Evolutionary conservation across 64 coral and sea anemone species (phyloP).

Genomic region (Exaiptasia diaphana): DNA sequence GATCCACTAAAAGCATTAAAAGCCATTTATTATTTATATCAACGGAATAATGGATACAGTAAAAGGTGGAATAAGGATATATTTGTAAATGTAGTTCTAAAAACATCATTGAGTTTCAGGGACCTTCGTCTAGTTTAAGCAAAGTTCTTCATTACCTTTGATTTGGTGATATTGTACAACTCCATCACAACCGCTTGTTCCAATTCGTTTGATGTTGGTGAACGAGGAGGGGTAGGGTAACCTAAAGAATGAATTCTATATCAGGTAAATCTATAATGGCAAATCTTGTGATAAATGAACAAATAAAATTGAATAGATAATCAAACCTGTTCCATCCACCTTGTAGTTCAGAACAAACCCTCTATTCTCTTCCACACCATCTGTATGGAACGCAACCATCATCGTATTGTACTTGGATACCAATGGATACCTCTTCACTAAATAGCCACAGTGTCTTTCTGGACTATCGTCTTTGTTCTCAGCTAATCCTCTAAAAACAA

Average conservation of each 20-base stretch:
- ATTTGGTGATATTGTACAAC: background rate
- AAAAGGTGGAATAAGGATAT: too few relatives aligned
- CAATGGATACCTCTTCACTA: conserved; percentile 26
- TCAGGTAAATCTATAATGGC: too few relatives aligned
- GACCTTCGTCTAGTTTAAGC: background rate
- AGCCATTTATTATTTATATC: background rate
- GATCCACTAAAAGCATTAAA: background rate
- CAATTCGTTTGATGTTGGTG: background rate
- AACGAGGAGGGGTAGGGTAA: background rate
- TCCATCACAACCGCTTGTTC: background rate
- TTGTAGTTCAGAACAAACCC: conserved; percentile 56
- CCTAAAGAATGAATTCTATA: background rate
- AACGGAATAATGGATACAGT: too few relatives aligned
- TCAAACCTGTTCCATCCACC: conserved; percentile 57
- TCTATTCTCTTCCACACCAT: conserved; percentile 17
- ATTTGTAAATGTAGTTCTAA: too few relatives aligned
- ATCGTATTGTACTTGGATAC: conserved; percentile 35
- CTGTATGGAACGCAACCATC: conserved; percentile 33
- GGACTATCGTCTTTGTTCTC: conserved; percentile 6
- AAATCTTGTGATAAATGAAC: too few relatives aligned
- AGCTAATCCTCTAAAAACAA: conserved; percentile 26
- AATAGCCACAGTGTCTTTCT: conserved; percentile 48
- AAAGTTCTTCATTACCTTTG: background rate
- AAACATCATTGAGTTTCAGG: too few relatives aligned
- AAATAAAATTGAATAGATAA: too few relatives aligned